phyloP scores from a whole-genome alignment of 1,140 invertebrate genomes.

The Macrobrachium nipponense region DNA sequence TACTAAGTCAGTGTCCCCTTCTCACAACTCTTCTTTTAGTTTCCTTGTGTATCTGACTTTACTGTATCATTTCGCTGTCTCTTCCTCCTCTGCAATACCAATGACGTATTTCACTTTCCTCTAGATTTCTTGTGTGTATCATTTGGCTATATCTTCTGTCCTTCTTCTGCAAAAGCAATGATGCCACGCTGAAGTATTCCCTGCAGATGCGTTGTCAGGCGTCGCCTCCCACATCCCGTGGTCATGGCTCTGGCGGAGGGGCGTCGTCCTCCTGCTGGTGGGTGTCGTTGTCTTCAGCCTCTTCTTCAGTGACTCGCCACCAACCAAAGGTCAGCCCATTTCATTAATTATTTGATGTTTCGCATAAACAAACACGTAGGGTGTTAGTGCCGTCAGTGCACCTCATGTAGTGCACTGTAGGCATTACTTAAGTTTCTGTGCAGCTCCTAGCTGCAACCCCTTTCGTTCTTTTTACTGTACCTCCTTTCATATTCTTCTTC shows the following conservation, averaged over 20 bases:
- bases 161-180: neutral
- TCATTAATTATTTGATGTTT: no score
- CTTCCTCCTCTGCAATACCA: neutral
- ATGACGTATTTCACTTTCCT: neutral
- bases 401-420: no score
- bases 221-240: neutral
- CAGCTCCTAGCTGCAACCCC: no score
- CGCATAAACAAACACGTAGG: no score
- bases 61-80: neutral
- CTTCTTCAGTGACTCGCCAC: neutral
- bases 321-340: neutral
- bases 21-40: no score
- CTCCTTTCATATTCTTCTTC: no score
- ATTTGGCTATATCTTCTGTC: neutral
- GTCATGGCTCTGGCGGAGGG: neutral
- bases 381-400: no score
- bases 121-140: no score
- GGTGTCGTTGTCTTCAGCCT: constrained; percentile 5
- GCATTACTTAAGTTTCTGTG: no score
- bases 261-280: neutral
- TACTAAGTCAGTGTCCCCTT: no score
- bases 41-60: neutral
- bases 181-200: no score
- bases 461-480: no score
- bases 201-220: neutral